phyloP scores from a whole-genome alignment of 2,888 invertebrate species.

The Agrotis segetum region DNA sequence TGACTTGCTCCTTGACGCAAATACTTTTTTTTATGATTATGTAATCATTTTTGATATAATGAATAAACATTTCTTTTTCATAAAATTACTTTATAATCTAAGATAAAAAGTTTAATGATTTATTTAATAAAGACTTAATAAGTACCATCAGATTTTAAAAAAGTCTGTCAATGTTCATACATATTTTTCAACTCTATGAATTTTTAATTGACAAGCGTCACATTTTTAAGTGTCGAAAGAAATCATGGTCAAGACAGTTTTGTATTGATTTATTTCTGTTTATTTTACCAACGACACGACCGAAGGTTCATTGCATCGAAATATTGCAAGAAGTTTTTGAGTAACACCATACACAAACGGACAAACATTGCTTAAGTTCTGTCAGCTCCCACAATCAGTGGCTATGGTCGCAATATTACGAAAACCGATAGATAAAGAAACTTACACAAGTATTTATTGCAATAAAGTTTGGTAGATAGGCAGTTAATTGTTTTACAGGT shows the following conservation, averaged over 20 bases:
- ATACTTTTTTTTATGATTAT: constrained; percentile 4
- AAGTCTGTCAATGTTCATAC: neutral
- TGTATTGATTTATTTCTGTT: constrained; percentile 24
- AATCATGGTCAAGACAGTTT: constrained; percentile 13
- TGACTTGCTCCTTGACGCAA: constrained; percentile 21
- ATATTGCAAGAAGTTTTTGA: constrained; percentile 55
- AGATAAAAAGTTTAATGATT: constrained; percentile 5
- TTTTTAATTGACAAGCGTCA: constrained; percentile 24
- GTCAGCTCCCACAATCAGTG: constrained; percentile 47
- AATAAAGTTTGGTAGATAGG: constrained; percentile 8
- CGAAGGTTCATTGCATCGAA: constrained; percentile 44
- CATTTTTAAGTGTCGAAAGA: constrained; percentile 17
- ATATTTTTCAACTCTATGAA: neutral
- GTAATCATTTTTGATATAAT: neutral
- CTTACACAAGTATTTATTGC: constrained; percentile 16
- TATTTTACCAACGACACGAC: constrained; percentile 13
- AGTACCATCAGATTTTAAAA: constrained; percentile 1
- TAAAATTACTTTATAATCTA: too few species aligned
- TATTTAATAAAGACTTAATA: neutral
- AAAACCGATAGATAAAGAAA: constrained; percentile 42
- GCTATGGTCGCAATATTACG: constrained; percentile 50
- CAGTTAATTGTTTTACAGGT: neutral
- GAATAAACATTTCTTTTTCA: neutral
- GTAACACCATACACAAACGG: constrained; percentile 45
- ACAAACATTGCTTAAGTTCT: constrained; percentile 58